A percentile compares a stretch with the other conserved stretches of the same genome.
Conservation (phyloP, 1,140 invertebrate genomes). For the Tribolium castaneum region DNA sequence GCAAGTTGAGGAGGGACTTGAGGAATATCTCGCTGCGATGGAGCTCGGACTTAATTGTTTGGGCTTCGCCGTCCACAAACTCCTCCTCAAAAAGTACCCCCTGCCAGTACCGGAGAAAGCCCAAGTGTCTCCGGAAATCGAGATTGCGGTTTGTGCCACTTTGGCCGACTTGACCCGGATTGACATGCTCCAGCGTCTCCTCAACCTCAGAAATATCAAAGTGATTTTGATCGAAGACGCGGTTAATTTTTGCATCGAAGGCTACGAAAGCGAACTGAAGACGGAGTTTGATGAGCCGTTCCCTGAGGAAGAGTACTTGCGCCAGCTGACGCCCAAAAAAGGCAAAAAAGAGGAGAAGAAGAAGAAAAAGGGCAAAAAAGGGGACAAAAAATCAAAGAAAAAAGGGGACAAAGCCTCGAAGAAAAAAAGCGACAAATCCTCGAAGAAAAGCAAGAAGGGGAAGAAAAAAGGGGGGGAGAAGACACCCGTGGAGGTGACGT, state of each 20-base stretch:
- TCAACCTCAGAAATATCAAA: conserved; percentile 65
- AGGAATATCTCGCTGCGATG: conserved; percentile 43
- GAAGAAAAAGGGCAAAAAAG: conserved; percentile 42
- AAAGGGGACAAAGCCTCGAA: conserved; percentile 14
- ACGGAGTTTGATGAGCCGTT: conserved; percentile 63
- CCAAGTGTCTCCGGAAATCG: conserved; percentile 61
- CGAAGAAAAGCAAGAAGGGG: neutral
- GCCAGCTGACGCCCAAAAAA: conserved; percentile 24
- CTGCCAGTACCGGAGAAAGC: conserved; percentile 61
- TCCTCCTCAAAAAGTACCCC: conserved; percentile 69
- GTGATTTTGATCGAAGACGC: conserved; percentile 68
- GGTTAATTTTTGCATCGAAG: conserved; percentile 68
- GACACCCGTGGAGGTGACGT: neutral
- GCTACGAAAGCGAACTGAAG: conserved; percentile 67
- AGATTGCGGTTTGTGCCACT: conserved; percentile 65
- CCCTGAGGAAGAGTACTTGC: conserved; percentile 34
- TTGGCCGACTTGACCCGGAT: conserved; percentile 63
- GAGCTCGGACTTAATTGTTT: conserved; percentile 62
- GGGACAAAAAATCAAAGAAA: conserved; percentile 44
- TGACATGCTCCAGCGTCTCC: conserved; percentile 64
- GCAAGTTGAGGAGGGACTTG: conserved; percentile 13
- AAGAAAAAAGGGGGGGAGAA: conserved; percentile 23
- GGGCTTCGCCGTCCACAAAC: conserved; percentile 69
- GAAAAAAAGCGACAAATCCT: neutral
- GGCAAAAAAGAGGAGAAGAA: conserved; percentile 37